These are phyloP conservation scores for Falco naumanni DNA, from an alignment of 2,797 vertebrate genomes.

Conservation along the genomic window DNA sequence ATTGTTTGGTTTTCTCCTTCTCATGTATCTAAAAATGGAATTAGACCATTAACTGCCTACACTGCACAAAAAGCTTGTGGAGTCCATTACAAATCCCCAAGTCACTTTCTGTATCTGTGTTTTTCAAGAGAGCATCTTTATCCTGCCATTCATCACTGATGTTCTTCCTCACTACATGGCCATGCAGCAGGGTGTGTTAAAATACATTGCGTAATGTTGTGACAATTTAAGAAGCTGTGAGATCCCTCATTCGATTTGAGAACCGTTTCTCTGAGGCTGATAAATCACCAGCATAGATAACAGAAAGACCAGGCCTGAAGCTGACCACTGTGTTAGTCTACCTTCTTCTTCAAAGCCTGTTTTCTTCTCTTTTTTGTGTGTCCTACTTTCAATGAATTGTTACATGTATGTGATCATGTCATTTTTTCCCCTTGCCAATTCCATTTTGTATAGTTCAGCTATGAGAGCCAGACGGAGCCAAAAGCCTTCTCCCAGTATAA, in stretches of 20 bases:
- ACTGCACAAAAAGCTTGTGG: neutral
- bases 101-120: neutral
- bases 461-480: conserved; percentile 64
- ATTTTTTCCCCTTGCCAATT: conserved; percentile 73
- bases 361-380: conserved; percentile 70
- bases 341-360: conserved; percentile 68
- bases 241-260: neutral
- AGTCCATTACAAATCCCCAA: neutral
- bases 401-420: conserved; percentile 73
- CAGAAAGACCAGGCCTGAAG: conserved; percentile 24
- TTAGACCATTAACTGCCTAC: neutral
- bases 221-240: neutral
- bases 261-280: neutral
- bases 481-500: conserved; percentile 69
- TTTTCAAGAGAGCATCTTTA: conserved; percentile 16
- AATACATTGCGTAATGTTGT: neutral
- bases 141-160: neutral
- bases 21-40: conserved; percentile 3
- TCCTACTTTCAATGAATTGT: conserved; percentile 74
- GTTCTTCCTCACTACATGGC: neutral
- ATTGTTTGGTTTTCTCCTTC: neutral
- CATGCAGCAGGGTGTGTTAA: conserved; percentile 8
- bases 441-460: conserved; percentile 72
- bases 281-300: neutral
- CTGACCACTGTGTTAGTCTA: conserved; percentile 54